Percentiles rank a stretch among this genome's conserved stretches.
These are phyloP conservation scores for Struthidea cinerea DNA, from an alignment of 2,113 vertebrate genomes.

Conservation along the genomic window DNA sequence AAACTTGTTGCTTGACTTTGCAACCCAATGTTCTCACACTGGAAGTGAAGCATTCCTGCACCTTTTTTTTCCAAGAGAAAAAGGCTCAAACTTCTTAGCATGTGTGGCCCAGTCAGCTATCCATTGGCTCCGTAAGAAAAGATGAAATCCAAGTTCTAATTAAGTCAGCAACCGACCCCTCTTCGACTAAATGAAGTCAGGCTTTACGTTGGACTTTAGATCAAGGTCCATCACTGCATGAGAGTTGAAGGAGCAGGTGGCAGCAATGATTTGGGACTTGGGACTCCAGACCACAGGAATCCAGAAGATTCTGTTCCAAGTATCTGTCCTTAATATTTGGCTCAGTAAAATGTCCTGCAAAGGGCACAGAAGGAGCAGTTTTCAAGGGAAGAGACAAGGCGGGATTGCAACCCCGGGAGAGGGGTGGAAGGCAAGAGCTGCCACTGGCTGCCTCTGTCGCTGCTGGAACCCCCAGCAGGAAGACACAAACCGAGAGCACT, in stretches of 20 bases:
- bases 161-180: background rate
- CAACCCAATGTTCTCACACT: fast-evolving
- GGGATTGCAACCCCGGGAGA: background rate
- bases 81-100: background rate
- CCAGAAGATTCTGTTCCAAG: background rate
- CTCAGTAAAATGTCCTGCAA: background rate
- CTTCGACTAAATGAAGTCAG: background rate
- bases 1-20: background rate
- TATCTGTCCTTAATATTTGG: background rate
- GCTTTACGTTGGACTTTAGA: background rate
- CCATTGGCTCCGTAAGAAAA: background rate
- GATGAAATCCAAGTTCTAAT: background rate
- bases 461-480: background rate
- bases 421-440: background rate
- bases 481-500: background rate
- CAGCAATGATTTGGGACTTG: background rate
- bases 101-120: background rate
- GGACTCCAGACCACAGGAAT: background rate
- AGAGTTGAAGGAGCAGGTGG: background rate
- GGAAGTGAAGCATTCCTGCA: background rate
- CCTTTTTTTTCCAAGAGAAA: background rate
- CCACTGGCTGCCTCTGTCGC: background rate
- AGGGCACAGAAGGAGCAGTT: background rate
- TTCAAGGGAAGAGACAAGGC: background rate
- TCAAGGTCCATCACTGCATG: background rate